A percentile compares a stretch with the other conserved stretches of the same genome.
Conservation (phyloP, 2,113 vertebrate genomes). For the Echinops telfairi region DNA sequence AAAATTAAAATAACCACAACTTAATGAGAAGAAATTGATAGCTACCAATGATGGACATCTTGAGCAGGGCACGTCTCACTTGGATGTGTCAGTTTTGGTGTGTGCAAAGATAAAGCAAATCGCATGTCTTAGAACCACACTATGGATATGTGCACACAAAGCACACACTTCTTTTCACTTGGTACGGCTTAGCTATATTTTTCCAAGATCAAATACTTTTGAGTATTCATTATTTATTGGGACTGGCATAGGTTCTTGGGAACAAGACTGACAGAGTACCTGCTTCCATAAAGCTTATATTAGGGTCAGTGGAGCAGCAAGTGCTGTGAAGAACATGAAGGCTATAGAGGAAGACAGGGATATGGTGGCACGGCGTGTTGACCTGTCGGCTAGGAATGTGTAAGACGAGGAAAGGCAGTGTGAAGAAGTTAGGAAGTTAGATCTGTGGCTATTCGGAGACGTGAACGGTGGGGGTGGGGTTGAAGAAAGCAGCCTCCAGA, state of each 20-base stretch:
- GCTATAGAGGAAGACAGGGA: not conserved
- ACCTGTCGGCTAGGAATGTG: not conserved
- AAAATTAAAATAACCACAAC: not conserved
- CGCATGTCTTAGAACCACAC: not conserved
- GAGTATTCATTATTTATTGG: not conserved
- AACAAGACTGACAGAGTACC: not conserved
- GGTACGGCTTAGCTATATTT: not conserved
- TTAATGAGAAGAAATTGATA: not conserved
- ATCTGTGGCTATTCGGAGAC: not conserved
- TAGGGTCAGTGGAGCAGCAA: not conserved
- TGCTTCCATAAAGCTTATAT: not conserved
- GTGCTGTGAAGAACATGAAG: not conserved
- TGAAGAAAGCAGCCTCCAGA: no score
- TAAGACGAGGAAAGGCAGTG: not conserved
- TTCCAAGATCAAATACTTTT: not conserved
- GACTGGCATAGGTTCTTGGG: not conserved
- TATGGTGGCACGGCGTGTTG: not conserved
- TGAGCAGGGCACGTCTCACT: not conserved
- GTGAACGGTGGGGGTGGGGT: not conserved
- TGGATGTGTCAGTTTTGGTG: not conserved
- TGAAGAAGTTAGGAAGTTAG: not conserved
- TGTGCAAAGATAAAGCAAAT: not conserved
- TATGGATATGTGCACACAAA: constrained; percentile 14
- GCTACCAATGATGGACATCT: not conserved
- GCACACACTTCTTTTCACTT: not conserved